Base-by-base conservation (phyloP, 1,140 invertebrate genomes). In the Drosophila cardini region DNA sequence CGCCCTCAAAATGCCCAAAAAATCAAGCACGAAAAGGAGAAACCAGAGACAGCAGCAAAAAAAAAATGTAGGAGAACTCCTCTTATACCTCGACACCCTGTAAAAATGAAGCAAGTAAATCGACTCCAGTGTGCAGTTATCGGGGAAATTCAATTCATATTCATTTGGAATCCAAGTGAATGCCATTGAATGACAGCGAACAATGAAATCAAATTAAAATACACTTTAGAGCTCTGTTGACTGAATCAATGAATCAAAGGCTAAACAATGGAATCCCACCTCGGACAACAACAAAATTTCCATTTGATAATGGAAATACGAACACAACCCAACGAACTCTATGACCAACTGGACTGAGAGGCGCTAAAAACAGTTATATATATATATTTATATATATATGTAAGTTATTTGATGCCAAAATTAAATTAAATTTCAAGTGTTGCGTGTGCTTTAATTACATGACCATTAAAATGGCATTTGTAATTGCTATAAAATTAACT, bases 181-280 rank as follows among this genome's bases (percentile, higher is more conserved):
- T 74, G 83, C 79, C 83, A 76, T 76, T 73, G 74, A 87, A 74
- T 86, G 83, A 83, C 83, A 86, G 84, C 72, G 84, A 87, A 87
- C 83, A 87, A 87, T 87, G 83, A 83, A 87, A 87, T 87, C 83
- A 87, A 87, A 87, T 87, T 87, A 87, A 89, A 87, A 87, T 77
- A 87, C 83, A 83, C 84, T 87, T 89, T 87, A 87, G 80, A 80
- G 69, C 60, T 65, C 77, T 71, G 69, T 42, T 45, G 64, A 84
- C 77, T 86, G 74, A 81, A 61, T 62, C 57, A 74, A 74, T 74
- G 79, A 82, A 83, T 87, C 84, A 87, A 87, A 83, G 79, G 76
- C 84, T 86, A 86, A 86, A 87, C 84, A 86, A 82, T 86, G 68
- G 79, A 78, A 72, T 67, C 55, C 30, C 67, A 58, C 26, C 36